phyloP scores from a whole-genome alignment of 2,113 vertebrate genomes.

The Emydocephalus ijimae region DNA sequence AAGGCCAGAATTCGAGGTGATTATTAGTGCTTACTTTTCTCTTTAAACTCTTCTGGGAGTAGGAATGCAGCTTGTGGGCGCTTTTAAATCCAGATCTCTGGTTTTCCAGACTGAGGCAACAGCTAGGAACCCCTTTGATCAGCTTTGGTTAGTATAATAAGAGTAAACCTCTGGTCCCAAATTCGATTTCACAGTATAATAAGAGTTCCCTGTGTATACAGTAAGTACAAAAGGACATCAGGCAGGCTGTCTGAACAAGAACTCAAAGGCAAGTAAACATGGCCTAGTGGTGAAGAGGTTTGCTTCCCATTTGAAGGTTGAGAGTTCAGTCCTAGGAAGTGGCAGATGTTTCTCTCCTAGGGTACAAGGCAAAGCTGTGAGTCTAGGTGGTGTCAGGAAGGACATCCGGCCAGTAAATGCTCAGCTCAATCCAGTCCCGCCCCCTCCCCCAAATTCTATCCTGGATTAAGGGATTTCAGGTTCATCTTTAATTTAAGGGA shows the following conservation, averaged over 20 bases:
- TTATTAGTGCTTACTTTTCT: neutral
- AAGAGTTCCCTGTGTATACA: neutral
- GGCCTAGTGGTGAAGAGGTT: neutral
- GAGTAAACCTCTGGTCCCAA: too few relatives aligned
- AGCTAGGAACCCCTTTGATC: neutral
- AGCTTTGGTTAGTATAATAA: neutral
- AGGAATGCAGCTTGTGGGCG: neutral
- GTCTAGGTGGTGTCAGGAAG: neutral
- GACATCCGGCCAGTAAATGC: neutral
- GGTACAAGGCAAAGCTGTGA: neutral
- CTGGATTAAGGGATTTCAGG: neutral
- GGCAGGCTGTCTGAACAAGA: neutral
- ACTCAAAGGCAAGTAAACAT: neutral
- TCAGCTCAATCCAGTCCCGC: neutral
- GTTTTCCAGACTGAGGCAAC: neutral
- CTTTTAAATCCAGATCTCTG: neutral
- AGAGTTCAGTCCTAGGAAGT: neutral
- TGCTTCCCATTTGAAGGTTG: neutral
- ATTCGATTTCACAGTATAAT: neutral
- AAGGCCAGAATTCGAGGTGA: neutral
- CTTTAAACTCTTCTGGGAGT: neutral
- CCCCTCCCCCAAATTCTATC: neutral
- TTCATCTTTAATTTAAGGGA: neutral
- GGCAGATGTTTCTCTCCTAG: neutral
- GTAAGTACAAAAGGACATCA: neutral